Evolutionary conservation across 2,888 invertebrate species (phyloP), one percentile per base, ranked within the genome.

Genomic region (Drosophila eohydei): DNA sequence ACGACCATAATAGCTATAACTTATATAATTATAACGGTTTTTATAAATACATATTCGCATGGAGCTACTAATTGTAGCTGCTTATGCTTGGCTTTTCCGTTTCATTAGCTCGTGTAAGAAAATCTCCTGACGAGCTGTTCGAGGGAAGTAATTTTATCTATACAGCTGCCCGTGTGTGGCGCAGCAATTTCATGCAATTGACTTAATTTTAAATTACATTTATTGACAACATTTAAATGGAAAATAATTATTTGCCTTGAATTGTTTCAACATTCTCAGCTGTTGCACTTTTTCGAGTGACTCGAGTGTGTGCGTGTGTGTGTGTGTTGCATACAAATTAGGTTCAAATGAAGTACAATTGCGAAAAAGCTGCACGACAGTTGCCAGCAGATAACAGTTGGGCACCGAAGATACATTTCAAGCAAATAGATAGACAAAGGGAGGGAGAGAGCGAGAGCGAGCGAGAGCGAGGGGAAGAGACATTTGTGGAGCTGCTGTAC

Each of bases 151-250:
- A 30, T 40, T 48, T 12, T 9, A 48, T 11, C 38, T 40, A 38
- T 14, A 14, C 38, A 48, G 48, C 38, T 48, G 58, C 4, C 16
- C 2, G 36, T 41, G 26, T 48, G 46, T 48, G 48, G 46, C 28
- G 32, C 16, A 28, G 6, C 14, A 16, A 46, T 52, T 41, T 38
- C 40, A 57, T 40, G 55, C 55, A 36, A 54, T 44, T 59, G 51
- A 57, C 40, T 57, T 68, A 43, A 28, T 46, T 58, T 46, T 44
- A 38, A 64, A 69, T 58, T 52, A 52, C 40, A n/a, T 65, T 59
- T 36, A 70, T 63, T 56, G 54, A 56, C 48, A 59, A 62, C 58
- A 74, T 60, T 69, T 68, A 60, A 74, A 68, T 58, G 41, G 57
- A 30, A 58, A 63, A 62, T 67, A 63, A 54, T 67, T 73, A 74